Conservation (phyloP, 1,140 invertebrate species). For the Leptinotarsa defecta region DNA sequence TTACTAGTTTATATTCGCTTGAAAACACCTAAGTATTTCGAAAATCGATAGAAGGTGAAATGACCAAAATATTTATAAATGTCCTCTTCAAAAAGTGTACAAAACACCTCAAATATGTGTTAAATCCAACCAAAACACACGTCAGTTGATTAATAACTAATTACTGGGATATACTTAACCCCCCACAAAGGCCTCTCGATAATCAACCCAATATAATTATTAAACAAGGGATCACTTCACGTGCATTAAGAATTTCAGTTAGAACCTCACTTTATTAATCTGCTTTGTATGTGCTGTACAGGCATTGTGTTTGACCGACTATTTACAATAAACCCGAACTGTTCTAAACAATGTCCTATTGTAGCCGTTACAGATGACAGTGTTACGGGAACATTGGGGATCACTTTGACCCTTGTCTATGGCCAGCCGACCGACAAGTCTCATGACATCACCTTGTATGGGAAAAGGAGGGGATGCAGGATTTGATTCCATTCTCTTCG, state of each 20-base stretch:
- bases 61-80: no score
- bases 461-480: neutral
- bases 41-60: no score
- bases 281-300: slow-evolving; percentile 6
- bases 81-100: no score
- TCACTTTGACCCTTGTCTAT: slow-evolving; percentile 29
- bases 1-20: no score
- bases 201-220: neutral
- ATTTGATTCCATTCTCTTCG: neutral
- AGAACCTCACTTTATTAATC: slow-evolving; percentile 11
- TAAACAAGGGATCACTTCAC: neutral
- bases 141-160: no score
- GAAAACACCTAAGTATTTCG: no score
- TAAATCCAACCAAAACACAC: no score
- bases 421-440: slow-evolving; percentile 14
- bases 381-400: slow-evolving; percentile 14
- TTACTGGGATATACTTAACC: no score
- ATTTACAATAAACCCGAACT: slow-evolving; percentile 27
- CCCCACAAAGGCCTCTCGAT: neutral
- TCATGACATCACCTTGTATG: slow-evolving; percentile 20
- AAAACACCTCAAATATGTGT: no score
- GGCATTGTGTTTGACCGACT: slow-evolving; percentile 8
- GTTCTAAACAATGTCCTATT: slow-evolving; percentile 24
- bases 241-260: neutral
- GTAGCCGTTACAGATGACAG: slow-evolving; percentile 26